Conservation (phyloP, 2,888 invertebrate species). For the Sarcophaga caerulescens region DNA sequence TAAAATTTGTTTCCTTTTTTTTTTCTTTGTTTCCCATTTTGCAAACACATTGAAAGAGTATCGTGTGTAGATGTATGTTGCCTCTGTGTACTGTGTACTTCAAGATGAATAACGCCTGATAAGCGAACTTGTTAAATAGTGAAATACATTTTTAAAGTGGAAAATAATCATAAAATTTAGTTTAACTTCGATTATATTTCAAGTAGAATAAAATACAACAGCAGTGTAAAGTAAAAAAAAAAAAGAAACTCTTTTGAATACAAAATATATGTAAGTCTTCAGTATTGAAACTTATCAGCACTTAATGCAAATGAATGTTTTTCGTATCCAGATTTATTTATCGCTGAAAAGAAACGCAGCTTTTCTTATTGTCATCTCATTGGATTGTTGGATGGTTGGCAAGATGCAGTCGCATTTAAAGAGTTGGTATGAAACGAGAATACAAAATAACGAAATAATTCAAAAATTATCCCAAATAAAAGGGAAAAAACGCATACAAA, state of each 20-base stretch:
- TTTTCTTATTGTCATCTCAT: not conserved
- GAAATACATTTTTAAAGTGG: conserved; percentile 48
- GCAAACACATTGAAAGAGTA: no score
- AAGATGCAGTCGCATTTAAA: not conserved
- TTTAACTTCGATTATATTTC: conserved; percentile 41
- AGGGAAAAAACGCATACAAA: not conserved
- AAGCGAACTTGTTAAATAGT: conserved; percentile 62
- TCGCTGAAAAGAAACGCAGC: not conserved
- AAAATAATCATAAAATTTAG: conserved; percentile 49
- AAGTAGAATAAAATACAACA: not conserved
- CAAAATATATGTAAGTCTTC: not conserved
- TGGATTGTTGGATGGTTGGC: not conserved
- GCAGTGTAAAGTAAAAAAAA: not conserved
- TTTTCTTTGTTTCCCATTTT: not conserved
- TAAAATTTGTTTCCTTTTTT: not conserved
- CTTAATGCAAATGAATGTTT: conserved; percentile 34
- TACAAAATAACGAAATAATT: not conserved
- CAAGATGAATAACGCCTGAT: conserved; percentile 53
- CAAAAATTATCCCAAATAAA: not conserved
- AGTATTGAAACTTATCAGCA: conserved; percentile 19
- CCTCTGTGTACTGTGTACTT: conserved; percentile 29
- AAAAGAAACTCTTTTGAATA: not conserved
- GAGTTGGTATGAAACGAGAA: not conserved
- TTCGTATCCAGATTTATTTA: conserved; percentile 12
- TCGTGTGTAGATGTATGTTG: not conserved